Base-by-base conservation (phyloP, 2,113 vertebrate genomes). In the Parotia lawesii region DNA sequence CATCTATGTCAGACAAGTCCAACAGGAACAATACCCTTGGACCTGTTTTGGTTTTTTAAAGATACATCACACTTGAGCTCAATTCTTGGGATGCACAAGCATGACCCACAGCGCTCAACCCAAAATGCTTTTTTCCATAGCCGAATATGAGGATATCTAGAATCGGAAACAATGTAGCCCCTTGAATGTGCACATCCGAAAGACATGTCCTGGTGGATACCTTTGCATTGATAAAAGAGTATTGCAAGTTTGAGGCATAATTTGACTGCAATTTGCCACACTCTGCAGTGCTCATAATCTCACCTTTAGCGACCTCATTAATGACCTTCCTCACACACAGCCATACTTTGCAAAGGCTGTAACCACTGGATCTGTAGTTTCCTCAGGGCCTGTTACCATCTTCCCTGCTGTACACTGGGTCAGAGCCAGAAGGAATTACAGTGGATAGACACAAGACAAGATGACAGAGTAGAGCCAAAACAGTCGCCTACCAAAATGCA, bases 401-500 rank as follows among this genome's bases (percentile, higher is more conserved):
- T 60, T 71, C 57, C 25, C 21, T 67, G 22, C 38, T 67, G 17
- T n/a, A 61, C 40, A 22, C 19, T 31, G 28, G 11, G 5, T 48
- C 54, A 77, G 51, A 87, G 27, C 6, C 72, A 8, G 40, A 78
- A 91, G 28, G 42, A 64, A 47, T 19, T 10, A 40, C 62, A 61
- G 23, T 9, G 25, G 24, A 24, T 18, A 37, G 35, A 47, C 37
- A 12, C 23, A 53, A 78, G 35, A 60, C 12, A 56, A 67, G 45
- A 29, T 50, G 23, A 60, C 20, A 67, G 7, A 74, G 31, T 18
- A 69, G 16, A 45, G 21, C 1, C 27, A 57, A 64, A 62, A 57
- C 17, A 28, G 15, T 3, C 1, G 0, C 27, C 29, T 44, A 21
- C 15, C n/a, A 69, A 66, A 69, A 64, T 21, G 8, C 11, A 0